Base-by-base conservation (phyloP, 2,888 invertebrate genomes). In the Oligia strigilis region DNA sequence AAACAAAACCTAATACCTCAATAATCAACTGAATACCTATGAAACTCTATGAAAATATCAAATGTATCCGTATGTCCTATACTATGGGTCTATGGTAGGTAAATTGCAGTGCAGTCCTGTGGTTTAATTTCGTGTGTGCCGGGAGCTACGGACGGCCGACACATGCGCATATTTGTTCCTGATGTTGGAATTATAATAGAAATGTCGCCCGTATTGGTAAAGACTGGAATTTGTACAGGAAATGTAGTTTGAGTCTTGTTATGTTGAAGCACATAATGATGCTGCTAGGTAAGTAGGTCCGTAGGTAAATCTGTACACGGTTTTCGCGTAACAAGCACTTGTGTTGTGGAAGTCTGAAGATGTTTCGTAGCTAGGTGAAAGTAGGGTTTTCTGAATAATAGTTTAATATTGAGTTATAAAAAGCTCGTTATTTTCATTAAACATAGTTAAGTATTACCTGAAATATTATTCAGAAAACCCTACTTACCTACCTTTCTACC, bases 91-190 rank as follows among this genome's bases (percentile, higher is more conserved):
- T 46, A 46, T 40, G 40, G 4, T 40, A 86, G 86, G 87, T 87
- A 84, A 88, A 88, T 85, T 87, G 81, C 87, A 89, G 84, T 90
- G 87, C 89, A 89, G 86, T 86, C 83, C 87, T 89, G 89, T 85
- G 88, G 89, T 90, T 88, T 91, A 92, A 92, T 91, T 90, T 85
- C 84, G 75, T 81, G 79, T 80, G 62, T 78, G 90, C 92, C 88
- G 49, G 80, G 70, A 81, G 92, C 87, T 72, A 87, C 86, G 86
- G 87, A 84, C 87, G 75, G 78, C 65, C 88, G 85, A 82, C 84
- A 84, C 67, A 80, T 81, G 79, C 72, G 76, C 81, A 85, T 90
- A 84, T 88, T 87, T 84, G 86, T 82, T 74, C 62, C 70, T 65
- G 77, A 83, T 79, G 80, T 66, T 72, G 83, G 81, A 79, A 89